Evolutionary conservation across 35 echinoderm and acorn worm genomes (phyloP).

Genomic region (Anneissia japonica): DNA sequence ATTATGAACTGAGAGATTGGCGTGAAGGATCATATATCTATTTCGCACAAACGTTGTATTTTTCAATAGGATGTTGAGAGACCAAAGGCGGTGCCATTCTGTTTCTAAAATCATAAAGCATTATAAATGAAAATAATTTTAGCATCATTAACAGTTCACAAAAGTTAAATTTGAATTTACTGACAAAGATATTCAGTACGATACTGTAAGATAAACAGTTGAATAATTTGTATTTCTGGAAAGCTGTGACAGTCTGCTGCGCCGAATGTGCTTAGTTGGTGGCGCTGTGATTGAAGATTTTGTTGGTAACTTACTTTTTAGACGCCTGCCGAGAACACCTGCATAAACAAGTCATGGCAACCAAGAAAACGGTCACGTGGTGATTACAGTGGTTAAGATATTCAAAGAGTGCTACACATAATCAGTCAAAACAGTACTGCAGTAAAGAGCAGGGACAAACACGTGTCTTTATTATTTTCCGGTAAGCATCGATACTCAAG

Average conservation of each 20-base stretch:
- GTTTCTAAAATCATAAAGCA: too few species aligned
- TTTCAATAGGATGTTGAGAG: too few species aligned
- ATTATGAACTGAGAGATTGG: too few species aligned
- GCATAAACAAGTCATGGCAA: neutral
- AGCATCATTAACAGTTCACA: too few species aligned
- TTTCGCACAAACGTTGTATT: too few species aligned
- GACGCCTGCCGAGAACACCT: neutral
- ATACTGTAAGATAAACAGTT: too few species aligned
- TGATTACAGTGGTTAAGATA: neutral
- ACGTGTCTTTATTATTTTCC: neutral
- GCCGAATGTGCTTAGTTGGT: neutral
- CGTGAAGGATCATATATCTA: too few species aligned
- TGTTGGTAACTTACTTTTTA: neutral
- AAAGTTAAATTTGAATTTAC: too few species aligned
- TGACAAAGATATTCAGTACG: too few species aligned
- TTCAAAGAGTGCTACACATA: neutral
- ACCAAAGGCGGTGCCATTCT: too few species aligned
- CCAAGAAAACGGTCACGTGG: neutral
- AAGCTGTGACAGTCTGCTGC: neutral
- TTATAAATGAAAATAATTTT: too few species aligned
- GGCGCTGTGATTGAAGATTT: neutral
- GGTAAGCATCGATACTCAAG: neutral
- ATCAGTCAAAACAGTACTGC: neutral
- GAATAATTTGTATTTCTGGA: too few species aligned
- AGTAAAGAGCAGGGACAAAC: neutral